Base-by-base conservation (phyloP, 2,888 invertebrate genomes). In the Octonoba sinensis region DNA sequence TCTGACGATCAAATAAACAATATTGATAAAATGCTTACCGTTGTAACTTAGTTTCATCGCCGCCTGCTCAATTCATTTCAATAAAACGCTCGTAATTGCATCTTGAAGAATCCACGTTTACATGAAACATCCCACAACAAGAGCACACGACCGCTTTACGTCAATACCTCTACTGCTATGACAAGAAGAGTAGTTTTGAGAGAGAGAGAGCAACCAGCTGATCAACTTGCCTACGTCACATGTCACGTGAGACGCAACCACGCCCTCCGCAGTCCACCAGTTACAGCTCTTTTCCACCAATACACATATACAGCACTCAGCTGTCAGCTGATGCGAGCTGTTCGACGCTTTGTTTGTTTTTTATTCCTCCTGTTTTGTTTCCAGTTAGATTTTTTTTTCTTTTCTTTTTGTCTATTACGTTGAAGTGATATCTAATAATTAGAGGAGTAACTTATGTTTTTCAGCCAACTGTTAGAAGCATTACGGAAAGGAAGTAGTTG, bases 171-270 rank as follows among this genome's bases (percentile, higher is more conserved):
- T 51, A 49, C 67, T 56, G 49, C 36, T 60, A 67, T 75, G 67
- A 75, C 67, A 60, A 44, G 54, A 6, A 54, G 54, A n/a, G 20
- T 54, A 20, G 69, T 22, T 60, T 60, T 51, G 75, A 47, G 46
- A 51, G 65, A 64, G 51, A 57, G 49, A 65, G 18, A 24, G 49
- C 66, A 67, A 75, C 75, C 75, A 75, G 75, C 75, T 75, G 75
- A 75, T 75, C 75, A 60, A 67, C 67, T 67, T 59, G 18, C 18
- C 22, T 59, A 75, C 75, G 75, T 75, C 75, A 75, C 51, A 60
- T 49, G 46, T 60, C 75, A 75, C 67, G 67, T 75, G 75, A 75
- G 8, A 3, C 15, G 16, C 59, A 27, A 51, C 67, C 71, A 51
- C 67, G 57, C 67, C 75, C 56, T 51, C 49, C 15, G 13, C 16